Conservation (phyloP, 2,888 invertebrate genomes). For the Tanypteryx hageni region DNA sequence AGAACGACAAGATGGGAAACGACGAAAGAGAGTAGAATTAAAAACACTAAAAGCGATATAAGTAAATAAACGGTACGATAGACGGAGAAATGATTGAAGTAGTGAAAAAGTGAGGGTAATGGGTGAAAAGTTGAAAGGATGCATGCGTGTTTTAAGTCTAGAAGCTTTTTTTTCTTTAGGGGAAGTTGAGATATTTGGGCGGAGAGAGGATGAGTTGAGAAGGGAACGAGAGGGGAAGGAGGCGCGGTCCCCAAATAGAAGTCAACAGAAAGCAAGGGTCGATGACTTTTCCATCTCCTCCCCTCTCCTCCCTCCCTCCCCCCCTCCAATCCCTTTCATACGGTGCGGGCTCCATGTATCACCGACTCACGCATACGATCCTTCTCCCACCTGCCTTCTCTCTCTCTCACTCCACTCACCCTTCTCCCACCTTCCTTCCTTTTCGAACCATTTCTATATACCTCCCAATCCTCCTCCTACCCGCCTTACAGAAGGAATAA, state of each 20-base stretch:
- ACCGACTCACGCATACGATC: background rate
- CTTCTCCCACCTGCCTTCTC: background rate
- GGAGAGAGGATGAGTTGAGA: background rate
- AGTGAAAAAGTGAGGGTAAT: background rate
- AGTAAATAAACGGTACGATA: background rate
- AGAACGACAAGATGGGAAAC: background rate
- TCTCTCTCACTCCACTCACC: background rate
- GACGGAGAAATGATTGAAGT: too few relatives aligned
- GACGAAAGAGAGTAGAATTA: background rate
- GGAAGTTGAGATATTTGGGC: background rate
- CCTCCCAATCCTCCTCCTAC: background rate
- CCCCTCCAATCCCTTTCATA: background rate
- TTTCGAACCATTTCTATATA: background rate
- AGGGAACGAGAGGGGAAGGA: background rate
- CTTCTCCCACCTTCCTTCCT: background rate
- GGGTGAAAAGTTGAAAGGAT: background rate
- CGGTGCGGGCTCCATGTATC: background rate
- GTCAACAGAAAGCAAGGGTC: slow-evolving; percentile 57
- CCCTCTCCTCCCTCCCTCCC: background rate
- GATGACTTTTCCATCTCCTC: slow-evolving; percentile 4
- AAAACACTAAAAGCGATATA: background rate
- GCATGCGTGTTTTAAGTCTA: too few relatives aligned
- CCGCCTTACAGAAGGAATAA: background rate
- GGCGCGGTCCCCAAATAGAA: slow-evolving; percentile 55
- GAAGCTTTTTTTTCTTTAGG: background rate